phyloP scores from a whole-genome alignment of 2,113 vertebrate species.

The Rhinolophus ferrumequinum region DNA sequence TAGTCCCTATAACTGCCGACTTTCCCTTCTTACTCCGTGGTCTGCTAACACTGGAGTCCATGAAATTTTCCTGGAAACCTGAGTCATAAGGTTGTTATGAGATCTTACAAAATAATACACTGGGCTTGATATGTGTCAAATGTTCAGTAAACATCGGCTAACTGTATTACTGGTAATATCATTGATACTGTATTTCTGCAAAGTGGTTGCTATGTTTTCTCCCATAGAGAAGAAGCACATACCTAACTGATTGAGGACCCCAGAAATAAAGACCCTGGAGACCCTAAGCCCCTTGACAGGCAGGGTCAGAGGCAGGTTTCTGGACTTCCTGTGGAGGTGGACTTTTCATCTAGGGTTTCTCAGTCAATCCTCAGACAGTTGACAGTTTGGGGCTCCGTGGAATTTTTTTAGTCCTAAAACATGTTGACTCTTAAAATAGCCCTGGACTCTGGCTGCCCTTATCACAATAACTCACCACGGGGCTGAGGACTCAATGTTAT shows the following conservation, averaged over 20 bases:
- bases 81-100: background rate
- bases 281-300: background rate
- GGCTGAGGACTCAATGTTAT: background rate
- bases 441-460: background rate
- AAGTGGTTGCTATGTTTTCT: background rate
- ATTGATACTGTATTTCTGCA: background rate
- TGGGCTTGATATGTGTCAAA: background rate
- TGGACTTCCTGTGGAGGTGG: background rate
- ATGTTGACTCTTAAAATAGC: background rate
- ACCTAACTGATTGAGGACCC: background rate
- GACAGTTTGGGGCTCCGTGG: background rate
- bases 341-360: background rate
- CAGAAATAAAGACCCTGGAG: background rate
- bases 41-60: background rate
- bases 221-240: background rate
- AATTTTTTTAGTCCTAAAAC: background rate
- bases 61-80: background rate
- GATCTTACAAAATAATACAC: background rate
- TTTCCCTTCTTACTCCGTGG: background rate
- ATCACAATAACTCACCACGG: background rate
- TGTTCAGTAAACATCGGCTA: background rate
- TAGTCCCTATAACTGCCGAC: background rate
- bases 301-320: background rate
- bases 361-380: background rate
- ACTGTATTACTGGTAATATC: background rate